These are phyloP conservation scores for Acanthosepion esculentum DNA, from an alignment of 2,888 invertebrate genomes.

Conservation along the genomic window DNA sequence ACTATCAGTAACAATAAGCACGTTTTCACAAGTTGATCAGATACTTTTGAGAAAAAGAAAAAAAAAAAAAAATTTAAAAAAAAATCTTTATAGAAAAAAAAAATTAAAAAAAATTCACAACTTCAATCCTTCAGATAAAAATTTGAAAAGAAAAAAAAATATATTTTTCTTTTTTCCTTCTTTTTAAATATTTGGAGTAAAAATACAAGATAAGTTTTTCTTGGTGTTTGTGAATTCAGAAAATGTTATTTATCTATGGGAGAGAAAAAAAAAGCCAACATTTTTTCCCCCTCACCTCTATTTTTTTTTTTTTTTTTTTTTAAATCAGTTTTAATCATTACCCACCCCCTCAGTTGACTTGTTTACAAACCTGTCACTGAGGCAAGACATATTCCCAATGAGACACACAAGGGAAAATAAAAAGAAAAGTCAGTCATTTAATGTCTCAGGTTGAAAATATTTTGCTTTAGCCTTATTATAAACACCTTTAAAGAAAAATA, in stretches of 20 bases:
- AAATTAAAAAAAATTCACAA: too few species aligned
- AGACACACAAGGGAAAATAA: background rate
- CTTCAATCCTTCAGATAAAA: background rate
- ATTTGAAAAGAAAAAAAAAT: constrained; percentile 1
- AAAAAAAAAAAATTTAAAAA: too few species aligned
- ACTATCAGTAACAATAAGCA: background rate
- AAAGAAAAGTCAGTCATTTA: background rate
- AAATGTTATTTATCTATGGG: too few species aligned
- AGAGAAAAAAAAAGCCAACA: too few species aligned
- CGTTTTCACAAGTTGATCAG: background rate
- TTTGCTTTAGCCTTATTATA: background rate
- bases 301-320: background rate
- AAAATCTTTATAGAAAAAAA: too few species aligned
- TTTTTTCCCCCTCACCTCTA: too few species aligned
- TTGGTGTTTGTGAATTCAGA: too few species aligned
- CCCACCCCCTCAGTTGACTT: background rate
- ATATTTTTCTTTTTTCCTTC: background rate
- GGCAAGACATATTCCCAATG: background rate
- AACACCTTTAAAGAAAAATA: too few species aligned
- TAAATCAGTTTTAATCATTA: background rate
- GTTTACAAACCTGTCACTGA: background rate
- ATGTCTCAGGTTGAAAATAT: background rate
- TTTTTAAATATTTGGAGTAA: constrained; percentile 22
- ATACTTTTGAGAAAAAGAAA: background rate
- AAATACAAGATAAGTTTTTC: background rate